Base-by-base conservation (phyloP, 2,888 invertebrate genomes). In the Melipona beecheii region DNA sequence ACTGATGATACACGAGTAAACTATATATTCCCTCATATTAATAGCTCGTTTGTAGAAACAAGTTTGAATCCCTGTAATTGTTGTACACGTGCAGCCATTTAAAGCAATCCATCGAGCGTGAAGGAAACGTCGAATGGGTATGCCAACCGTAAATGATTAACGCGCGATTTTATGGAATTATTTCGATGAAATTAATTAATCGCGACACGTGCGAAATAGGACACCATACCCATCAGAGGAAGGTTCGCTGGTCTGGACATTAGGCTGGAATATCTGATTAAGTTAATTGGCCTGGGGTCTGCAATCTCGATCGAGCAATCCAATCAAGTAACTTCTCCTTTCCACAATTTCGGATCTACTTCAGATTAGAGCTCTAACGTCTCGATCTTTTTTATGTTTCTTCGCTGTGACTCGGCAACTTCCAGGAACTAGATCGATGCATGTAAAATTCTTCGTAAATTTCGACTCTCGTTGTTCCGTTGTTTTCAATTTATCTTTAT, bases 221-320 rank as follows among this genome's bases (percentile, higher is more conserved):
- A 50, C 11, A 19, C 2, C 13, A 17, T 17, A n/a, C 15, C 43
- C 1, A 43, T 43, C 2, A 21, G 19, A 72, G 4, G 17, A 21
- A 60, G 36, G 5, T 5, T 49, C 3, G 13, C 60, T 9, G 43
- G 11, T 24, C 2, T 2, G 50, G 17, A 60, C 13, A 21, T 27
- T 27, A 6, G 60, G 9, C 31, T 50, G n/a, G 62, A 31, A 50
- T 19, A 62, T 2, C 62, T 31, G 73, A 73, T 73, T 62, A 62
- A 50, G 4, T 62, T 73, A 62, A 62, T 73, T 73, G 50, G 17
- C 50, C n/a, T 58, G 6, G 15, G 3, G 60, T 19, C 21, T 21
- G 43, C 43, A 49, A 72, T 72, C 72, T 60, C 62, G 21, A 50
- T 50, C 21, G 50, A 31, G 50, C 31, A 31, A 73, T 62, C 50